phyloP scores from a whole-genome alignment of 2,888 invertebrate genomes.

The Pseudolycoriella hygida region DNA sequence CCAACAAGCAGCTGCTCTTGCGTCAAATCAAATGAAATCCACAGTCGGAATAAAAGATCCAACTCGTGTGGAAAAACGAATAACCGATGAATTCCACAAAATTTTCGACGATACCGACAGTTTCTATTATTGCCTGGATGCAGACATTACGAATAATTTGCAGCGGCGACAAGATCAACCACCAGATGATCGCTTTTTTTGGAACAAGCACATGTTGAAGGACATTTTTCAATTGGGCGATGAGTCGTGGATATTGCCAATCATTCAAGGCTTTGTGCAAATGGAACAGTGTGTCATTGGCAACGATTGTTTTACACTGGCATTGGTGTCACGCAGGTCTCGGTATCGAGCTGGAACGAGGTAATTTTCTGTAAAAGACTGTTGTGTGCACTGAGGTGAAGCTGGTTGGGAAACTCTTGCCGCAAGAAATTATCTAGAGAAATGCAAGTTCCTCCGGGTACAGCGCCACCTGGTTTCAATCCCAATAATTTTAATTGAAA shows the following conservation, averaged over 20 bases:
- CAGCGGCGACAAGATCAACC: slow-evolving; percentile 49
- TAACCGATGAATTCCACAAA: slow-evolving; percentile 76
- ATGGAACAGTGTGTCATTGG: slow-evolving; percentile 54
- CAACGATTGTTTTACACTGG: slow-evolving; percentile 63
- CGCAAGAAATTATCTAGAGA: slow-evolving; percentile 35
- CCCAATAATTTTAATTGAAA: too few species aligned
- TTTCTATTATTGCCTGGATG: slow-evolving; percentile 77
- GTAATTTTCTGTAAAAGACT: too few species aligned
- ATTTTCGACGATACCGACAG: slow-evolving; percentile 90
- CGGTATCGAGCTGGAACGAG: slow-evolving; percentile 78
- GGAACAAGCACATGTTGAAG: slow-evolving; percentile 88
- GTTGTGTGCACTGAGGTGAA: too few species aligned
- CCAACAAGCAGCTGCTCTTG: slow-evolving; percentile 72
- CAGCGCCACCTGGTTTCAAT: too few species aligned
- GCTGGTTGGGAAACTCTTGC: too few species aligned
- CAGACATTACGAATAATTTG: slow-evolving; percentile 78
- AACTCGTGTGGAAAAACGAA: slow-evolving; percentile 60
- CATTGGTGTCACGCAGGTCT: slow-evolving; percentile 81
- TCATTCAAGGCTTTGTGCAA: slow-evolving; percentile 91
- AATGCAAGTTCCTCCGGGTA: too few species aligned
- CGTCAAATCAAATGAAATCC: slow-evolving; percentile 50
- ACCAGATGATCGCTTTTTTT: slow-evolving; percentile 89
- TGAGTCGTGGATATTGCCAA: slow-evolving; percentile 75
- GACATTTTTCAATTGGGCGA: slow-evolving; percentile 46
- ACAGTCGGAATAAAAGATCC: slow-evolving; percentile 49